phyloP scores from a whole-genome alignment of 35 echinoderm and acorn worm genomes.

The Chiridota heheva region DNA sequence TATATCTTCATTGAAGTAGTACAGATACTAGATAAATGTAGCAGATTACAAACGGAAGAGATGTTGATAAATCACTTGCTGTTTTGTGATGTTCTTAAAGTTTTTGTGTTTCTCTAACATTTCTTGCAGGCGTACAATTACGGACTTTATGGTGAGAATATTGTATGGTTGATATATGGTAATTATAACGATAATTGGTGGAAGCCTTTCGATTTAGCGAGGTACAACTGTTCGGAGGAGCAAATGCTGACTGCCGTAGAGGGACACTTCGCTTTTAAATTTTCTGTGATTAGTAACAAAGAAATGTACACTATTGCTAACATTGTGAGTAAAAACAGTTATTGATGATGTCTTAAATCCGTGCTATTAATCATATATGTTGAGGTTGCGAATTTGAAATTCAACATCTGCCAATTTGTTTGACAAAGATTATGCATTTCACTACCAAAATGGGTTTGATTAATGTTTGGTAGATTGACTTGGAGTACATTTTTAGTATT shows the following conservation, averaged over 20 bases:
- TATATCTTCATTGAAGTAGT: background rate
- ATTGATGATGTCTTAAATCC: too few species aligned
- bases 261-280: conserved; percentile 73
- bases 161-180: conserved; percentile 88
- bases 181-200: conserved; percentile 87
- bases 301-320: conserved; percentile 50
- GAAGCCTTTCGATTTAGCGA: conserved; percentile 23
- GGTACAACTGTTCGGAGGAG: conserved; percentile 55
- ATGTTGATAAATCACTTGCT: too few species aligned
- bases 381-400: too few species aligned
- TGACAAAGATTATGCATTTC: background rate
- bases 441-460: background rate
- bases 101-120: background rate
- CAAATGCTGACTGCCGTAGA: conserved; percentile 76
- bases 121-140: conserved; percentile 69
- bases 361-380: too few species aligned
- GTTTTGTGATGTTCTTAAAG: too few species aligned
- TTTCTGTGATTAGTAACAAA: conserved; percentile 54
- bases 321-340: conserved; percentile 53
- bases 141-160: conserved; percentile 61
- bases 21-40: too few species aligned
- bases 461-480: background rate
- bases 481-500: background rate
- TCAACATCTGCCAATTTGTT: background rate
- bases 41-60: too few species aligned